Conservation (phyloP, 2,888 invertebrate genomes). For the Ormyrus thymus region DNA sequence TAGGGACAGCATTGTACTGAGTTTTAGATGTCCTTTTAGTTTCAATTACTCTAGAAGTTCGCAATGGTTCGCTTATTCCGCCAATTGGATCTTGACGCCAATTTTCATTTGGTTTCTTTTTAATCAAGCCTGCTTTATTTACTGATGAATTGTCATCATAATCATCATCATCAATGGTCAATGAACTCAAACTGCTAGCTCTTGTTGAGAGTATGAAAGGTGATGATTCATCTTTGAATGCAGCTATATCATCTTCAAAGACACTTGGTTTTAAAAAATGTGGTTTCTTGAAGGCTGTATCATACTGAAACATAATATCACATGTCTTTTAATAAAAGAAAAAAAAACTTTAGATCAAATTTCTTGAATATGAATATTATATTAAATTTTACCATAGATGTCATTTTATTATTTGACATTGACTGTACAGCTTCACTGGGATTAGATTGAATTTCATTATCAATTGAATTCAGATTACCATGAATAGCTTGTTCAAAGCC, state of each 20-base stretch:
- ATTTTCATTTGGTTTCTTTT: conserved; percentile 20
- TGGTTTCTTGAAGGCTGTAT: conserved; percentile 38
- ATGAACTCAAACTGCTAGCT: conserved; percentile 90
- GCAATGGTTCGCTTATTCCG: not conserved
- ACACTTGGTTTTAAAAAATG: conserved; percentile 75
- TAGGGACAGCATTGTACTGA: not conserved
- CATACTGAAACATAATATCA: conserved; percentile 21
- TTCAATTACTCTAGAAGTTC: not conserved
- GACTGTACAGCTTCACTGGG: no score
- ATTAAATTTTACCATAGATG: no score
- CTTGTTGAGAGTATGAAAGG: conserved; percentile 88
- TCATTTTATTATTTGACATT: no score
- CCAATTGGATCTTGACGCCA: conserved; percentile 23
- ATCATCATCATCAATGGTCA: conserved; percentile 87
- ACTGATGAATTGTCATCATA: conserved; percentile 15
- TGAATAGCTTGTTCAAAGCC: no score
- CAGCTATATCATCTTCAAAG: conserved; percentile 86
- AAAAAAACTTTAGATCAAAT: no score
- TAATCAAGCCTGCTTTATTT: conserved; percentile 33
- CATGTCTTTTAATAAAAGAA: no score
- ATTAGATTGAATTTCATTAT: no score
- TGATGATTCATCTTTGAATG: conserved; percentile 90
- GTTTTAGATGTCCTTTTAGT: not conserved
- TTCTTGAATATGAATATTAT: no score
- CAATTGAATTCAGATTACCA: no score